A percentile compares a stretch with the other conserved stretches of the same genome.
Evolutionary conservation across 2,797 vertebrate genomes (phyloP).

Genomic region (Rhynchotus rufescens): DNA sequence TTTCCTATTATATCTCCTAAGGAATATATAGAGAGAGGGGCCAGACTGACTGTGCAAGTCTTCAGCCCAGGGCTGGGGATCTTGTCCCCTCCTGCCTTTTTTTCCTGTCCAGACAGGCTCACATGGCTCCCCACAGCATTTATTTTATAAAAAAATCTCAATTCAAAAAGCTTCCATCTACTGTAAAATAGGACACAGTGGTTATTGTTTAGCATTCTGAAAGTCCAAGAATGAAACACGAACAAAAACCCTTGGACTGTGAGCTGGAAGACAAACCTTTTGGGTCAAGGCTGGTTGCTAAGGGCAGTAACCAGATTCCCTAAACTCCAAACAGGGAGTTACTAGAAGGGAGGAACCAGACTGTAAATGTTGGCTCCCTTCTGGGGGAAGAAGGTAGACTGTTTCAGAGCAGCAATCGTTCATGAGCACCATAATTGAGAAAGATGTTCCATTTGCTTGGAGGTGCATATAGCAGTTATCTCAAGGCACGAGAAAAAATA

Average conservation of each 20-base stretch:
- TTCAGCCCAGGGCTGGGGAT: not conserved
- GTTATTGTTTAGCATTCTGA: not conserved
- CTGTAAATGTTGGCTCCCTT: not conserved
- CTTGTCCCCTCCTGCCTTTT: not conserved
- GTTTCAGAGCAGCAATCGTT: not conserved
- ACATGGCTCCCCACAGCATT: not conserved
- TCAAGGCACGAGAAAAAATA: slow-evolving; percentile 9
- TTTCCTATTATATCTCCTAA: not conserved
- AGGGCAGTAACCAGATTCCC: not conserved
- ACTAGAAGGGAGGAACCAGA: not conserved
- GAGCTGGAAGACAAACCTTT: not conserved
- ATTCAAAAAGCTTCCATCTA: not conserved
- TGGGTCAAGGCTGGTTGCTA: not conserved
- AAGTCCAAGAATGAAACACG: not conserved
- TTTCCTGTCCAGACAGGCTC: not conserved
- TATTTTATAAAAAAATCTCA: not conserved
- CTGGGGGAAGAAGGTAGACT: not conserved
- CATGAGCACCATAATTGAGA: slow-evolving; percentile 2
- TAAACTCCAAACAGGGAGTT: too few relatives aligned
- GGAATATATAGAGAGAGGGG: not conserved
- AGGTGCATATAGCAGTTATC: not conserved
- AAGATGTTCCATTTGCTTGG: not conserved
- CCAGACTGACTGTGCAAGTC: not conserved
- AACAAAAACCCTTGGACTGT: not conserved
- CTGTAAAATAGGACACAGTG: not conserved